Evolutionary conservation across 2,888 invertebrate species (phyloP).

Genomic region (Crocallis elinguaria): DNA sequence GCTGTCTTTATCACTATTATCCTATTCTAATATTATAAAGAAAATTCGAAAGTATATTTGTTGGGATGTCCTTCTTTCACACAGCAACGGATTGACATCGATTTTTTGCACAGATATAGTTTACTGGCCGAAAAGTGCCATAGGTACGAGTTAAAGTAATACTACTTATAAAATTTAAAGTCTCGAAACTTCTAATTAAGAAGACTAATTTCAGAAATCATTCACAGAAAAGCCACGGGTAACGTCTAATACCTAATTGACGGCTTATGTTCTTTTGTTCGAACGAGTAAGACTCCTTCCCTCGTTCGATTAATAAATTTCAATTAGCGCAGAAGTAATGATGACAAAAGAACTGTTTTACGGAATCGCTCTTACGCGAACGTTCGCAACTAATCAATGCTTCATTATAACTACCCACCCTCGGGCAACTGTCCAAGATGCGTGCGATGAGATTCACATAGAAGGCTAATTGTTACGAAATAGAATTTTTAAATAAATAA

Average conservation of each 20-base stretch:
- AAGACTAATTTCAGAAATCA: slow-evolving; percentile 2
- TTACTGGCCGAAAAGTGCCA: no score
- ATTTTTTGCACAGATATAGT: no score
- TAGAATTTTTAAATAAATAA: no score
- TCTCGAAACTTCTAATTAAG: neutral
- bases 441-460: no score
- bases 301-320: slow-evolving; percentile 21
- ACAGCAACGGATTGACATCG: no score
- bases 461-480: no score
- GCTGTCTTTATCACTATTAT: no score
- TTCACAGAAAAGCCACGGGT: slow-evolving; percentile 4
- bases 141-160: no score
- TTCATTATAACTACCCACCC: slow-evolving; percentile 30
- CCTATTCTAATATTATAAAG: no score
- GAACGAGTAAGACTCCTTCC: slow-evolving; percentile 11
- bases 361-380: slow-evolving; percentile 29
- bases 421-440: slow-evolving; percentile 41
- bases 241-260: slow-evolving; percentile 11
- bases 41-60: no score
- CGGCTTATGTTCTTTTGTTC: slow-evolving; percentile 8
- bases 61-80: no score
- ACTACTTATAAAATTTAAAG: no score
- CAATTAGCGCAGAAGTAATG: slow-evolving; percentile 25
- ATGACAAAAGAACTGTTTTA: slow-evolving; percentile 20
- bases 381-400: slow-evolving; percentile 23